Evolutionary conservation across 2,797 vertebrate species (phyloP), one percentile per base, ranked within the genome.

Genomic region (Mycteria americana): DNA sequence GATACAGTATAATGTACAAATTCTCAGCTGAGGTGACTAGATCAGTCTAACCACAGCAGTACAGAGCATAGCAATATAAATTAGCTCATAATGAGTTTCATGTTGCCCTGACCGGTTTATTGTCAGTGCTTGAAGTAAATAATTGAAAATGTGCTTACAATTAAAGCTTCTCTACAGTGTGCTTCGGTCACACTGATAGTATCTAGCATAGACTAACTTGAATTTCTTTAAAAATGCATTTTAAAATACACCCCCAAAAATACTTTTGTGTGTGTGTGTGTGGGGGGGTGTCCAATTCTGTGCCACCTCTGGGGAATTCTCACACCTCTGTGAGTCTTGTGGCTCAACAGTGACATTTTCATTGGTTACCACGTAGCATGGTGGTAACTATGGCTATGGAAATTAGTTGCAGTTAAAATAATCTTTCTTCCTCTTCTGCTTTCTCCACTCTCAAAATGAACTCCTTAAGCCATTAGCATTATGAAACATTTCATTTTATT

Each of bases 11-110:
- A 72, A 88, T 33, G 48, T 59, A 63, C 45, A 48, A 70, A 74
- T 67, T 64, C 76, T 95, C 53, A 78, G 56, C 69, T 53, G 60
- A 88, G 85, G 60, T 74, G 76, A 30, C 64, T 59, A 0, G 24
- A 41, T 70, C 68, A 41, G 56, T 46, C 43, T 35, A 56, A 50
- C 70, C 7, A 5, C 85, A 94, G 53, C 63, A 69, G 62, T 64
- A 63, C 50, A 39, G 39, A 79, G 28, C 2, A 4, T 11, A 85
- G 56, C 35, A 70, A 35, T 92, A 80, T 56, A 93, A 94, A 92
- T 93, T 75, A 68, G 23, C 35, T 92, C n/a, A 39, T 95, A 92
- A 93, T 83, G 92, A 95, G 81, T 93, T 95, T 88, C 2, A 1
- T 88, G 62, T 86, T 88, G 79, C 45, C 69, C 68, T 91, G 76